Base-by-base conservation (phyloP, 2,797 vertebrate genomes). In the Bufotes viridis region DNA sequence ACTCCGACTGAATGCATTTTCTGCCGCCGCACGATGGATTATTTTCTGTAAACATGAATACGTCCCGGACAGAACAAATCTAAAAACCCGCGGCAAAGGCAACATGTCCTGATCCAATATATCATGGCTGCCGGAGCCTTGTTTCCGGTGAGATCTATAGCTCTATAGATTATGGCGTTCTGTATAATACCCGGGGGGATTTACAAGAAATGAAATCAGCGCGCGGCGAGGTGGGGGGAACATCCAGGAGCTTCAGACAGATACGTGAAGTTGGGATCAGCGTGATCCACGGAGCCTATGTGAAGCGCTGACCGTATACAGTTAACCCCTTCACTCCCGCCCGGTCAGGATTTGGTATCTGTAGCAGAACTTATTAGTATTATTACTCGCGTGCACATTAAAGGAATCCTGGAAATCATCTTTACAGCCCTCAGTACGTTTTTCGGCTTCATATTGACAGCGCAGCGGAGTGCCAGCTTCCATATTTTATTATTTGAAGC, bases 401-500 rank as follows among this genome's bases (percentile, higher is more conserved):
- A n/a, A 74, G 69, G 26, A 10, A 60, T 84, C 70, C 82, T 42
- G 29, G 42, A 61, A 9, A 75, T 29, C n/a, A 75, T 61, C 69
- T 74, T 60, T 75, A 55, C 29, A 34, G 29, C 58, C 74, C 58
- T 22, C 82, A 18, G 61, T 84, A 75, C 70, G 12, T 61, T 51
- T 42, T 60, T 17, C 82, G 49, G 55, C 29, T 49, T 75, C 14
- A 1, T 42, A 87, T 61, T 74, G 86, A 82, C 86, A 87, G 51
- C 26, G 53, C 53, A 72, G 55, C n/a, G 11, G 7, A 34, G 69
- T 17, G 63, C 86, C 67, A 75, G 69, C 18, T 51, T 63, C 55
- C 55, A 61, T 65, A 82, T 87, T 87, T 75, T 81, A 87, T 87
- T 75, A 75, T 76, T 76, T 75, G 69, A 75, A 87, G 69, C 29